phyloP scores from a whole-genome alignment of 1,140 invertebrate species.

The Pararge aegeria region DNA sequence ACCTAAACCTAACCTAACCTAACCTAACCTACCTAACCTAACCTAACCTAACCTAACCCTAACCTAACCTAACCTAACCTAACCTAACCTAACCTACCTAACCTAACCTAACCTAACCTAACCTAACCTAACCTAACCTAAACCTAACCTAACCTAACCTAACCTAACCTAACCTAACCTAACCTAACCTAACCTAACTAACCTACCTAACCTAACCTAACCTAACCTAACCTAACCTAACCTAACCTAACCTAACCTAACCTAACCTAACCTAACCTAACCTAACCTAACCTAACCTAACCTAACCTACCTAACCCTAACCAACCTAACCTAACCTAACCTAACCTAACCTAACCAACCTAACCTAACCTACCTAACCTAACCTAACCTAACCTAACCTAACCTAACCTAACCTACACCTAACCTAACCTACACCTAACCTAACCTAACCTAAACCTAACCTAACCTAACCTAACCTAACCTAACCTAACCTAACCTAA shows the following conservation, averaged over 20 bases:
- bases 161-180: conserved; percentile 44
- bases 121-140: conserved; percentile 39
- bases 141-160: conserved; percentile 36
- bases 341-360: conserved; percentile 30
- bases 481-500: conserved; percentile 23
- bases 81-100: conserved; percentile 47
- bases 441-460: conserved; percentile 21
- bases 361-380: conserved; percentile 33
- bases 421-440: conserved; percentile 36
- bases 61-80: conserved; percentile 33
- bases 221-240: conserved; percentile 9
- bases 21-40: conserved; percentile 32
- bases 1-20: conserved; percentile 31
- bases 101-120: conserved; percentile 48
- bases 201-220: conserved; percentile 20
- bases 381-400: conserved; percentile 35
- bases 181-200: conserved; percentile 39
- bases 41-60: conserved; percentile 9
- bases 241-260: conserved; percentile 33
- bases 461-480: too few species aligned
- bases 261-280: conserved; percentile 31
- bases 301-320: conserved; percentile 45
- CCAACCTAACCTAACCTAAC: conserved; percentile 32
- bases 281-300: conserved; percentile 42
- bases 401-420: conserved; percentile 27